Percentiles rank a stretch among this genome's conserved stretches.
phyloP scores from a whole-genome alignment of 2,888 invertebrate genomes.

The Lordiphosa andalusiaca region DNA sequence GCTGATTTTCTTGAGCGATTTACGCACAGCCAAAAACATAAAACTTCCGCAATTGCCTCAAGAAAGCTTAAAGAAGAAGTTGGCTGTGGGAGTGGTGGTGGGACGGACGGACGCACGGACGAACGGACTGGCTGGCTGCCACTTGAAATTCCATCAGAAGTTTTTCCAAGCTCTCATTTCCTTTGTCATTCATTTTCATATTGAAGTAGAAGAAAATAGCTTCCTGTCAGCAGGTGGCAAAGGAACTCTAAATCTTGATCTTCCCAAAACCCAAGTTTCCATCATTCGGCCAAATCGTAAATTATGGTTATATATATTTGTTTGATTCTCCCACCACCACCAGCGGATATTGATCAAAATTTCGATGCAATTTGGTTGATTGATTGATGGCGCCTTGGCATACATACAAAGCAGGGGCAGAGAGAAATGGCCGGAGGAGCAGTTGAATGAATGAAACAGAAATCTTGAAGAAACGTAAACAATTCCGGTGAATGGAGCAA shows the following conservation, averaged over 20 bases:
- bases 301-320: constrained; percentile 59
- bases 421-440: background rate
- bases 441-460: constrained; percentile 32
- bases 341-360: constrained; percentile 76
- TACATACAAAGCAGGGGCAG: constrained; percentile 10
- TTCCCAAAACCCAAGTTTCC: constrained; percentile 49
- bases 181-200: constrained; percentile 42
- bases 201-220: constrained; percentile 40
- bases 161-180: constrained; percentile 35
- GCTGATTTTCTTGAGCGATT: constrained; percentile 72
- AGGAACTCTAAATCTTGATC: constrained; percentile 61
- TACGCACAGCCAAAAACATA: constrained; percentile 73
- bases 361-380: constrained; percentile 70
- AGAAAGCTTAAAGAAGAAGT: constrained; percentile 26
- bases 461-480: constrained; percentile 20
- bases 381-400: constrained; percentile 59
- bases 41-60: constrained; percentile 68
- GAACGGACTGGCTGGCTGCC: constrained; percentile 2
- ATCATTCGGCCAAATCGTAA: constrained; percentile 70
- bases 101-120: too few relatives aligned
- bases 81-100: background rate
- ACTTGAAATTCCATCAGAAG: constrained; percentile 25
- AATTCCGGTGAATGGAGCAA: constrained; percentile 14
- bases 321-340: constrained; percentile 23
- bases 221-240: constrained; percentile 77